Base-by-base conservation (phyloP, 2,113 vertebrate genomes). In the Atractosteus spatula region DNA sequence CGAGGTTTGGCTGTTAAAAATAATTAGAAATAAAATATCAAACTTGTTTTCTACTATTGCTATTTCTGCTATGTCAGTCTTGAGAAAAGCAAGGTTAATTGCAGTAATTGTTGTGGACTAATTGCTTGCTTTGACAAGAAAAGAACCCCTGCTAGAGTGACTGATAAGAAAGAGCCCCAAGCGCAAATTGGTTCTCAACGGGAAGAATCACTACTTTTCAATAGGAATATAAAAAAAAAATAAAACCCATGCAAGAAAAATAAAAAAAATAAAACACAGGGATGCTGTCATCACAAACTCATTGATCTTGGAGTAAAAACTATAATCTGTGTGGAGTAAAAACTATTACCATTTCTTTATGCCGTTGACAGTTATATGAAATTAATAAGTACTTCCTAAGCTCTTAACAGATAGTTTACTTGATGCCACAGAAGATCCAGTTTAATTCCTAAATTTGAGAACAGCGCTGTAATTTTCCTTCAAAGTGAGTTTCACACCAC, bases 51-150 rank as follows among this genome's bases (percentile, higher is more conserved):
- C 17, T 51, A 51, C 4, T 51, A 51, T 5, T 7, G 2, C 4
- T 7, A 51, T 51, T 7, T 7, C 4, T 51, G 2, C 47, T 51
- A 73, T 59, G 41, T 73, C 4, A 64, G 51, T 41, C 65, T 66
- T 5, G 0, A 75, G n/a, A 42, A 12, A 45, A 29, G 41, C 77
- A 3, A 45, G 67, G 70, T 68, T 54, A 76, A 71, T 54, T 69
- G 8, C 16, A 7, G 63, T 71, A 79, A 79, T 71, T 76, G 63
- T 14, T 69, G n/a, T 73, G 69, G 63, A 70, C 70, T 62, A 69
- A 81, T 78, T 78, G 57, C 11, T 75, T 76, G 16, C 42, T 55
- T 81, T 77, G 75, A 16, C 66, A 63, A 71, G 55, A 77, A 79
- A 73, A 42, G 29, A 56, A 71, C 14, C 63, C n/a, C 57, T 14